Evolutionary conservation across 2,797 vertebrate species (phyloP).

Genomic region (Siniperca scherzeri): DNA sequence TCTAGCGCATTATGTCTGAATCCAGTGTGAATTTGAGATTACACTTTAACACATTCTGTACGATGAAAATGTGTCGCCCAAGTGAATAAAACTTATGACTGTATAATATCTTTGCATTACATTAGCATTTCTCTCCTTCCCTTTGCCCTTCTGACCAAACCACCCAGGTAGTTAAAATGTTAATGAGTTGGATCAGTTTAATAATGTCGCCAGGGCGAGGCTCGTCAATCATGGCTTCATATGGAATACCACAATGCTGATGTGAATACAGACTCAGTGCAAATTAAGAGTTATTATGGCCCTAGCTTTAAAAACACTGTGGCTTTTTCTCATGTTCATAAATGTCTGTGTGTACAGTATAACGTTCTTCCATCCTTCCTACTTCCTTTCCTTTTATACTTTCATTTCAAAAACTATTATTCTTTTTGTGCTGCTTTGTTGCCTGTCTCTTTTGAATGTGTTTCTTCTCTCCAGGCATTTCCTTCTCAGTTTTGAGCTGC

Average conservation of each 20-base stretch:
- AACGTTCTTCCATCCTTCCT: neutral
- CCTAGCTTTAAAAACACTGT: conserved; percentile 29
- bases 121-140: conserved; percentile 44
- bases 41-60: conserved; percentile 23
- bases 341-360: conserved; percentile 24
- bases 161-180: conserved; percentile 78
- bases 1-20: conserved; percentile 30
- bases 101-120: conserved; percentile 45
- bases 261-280: conserved; percentile 63
- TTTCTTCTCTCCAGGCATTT: conserved; percentile 43
- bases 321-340: conserved; percentile 37
- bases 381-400: conserved; percentile 11
- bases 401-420: conserved; percentile 14
- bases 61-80: conserved; percentile 16
- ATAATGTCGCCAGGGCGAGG: conserved; percentile 78
- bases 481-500: conserved; percentile 35
- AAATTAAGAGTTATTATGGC: conserved; percentile 56
- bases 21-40: conserved; percentile 37
- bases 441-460: conserved; percentile 24
- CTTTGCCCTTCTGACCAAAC: conserved; percentile 62
- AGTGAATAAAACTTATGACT: conserved; percentile 45
- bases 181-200: conserved; percentile 83
- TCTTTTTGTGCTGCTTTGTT: conserved; percentile 16
- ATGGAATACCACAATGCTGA: conserved; percentile 68
- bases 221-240: conserved; percentile 78